Conservation (phyloP, 2,113 vertebrate species). For the Lanius collurio region DNA sequence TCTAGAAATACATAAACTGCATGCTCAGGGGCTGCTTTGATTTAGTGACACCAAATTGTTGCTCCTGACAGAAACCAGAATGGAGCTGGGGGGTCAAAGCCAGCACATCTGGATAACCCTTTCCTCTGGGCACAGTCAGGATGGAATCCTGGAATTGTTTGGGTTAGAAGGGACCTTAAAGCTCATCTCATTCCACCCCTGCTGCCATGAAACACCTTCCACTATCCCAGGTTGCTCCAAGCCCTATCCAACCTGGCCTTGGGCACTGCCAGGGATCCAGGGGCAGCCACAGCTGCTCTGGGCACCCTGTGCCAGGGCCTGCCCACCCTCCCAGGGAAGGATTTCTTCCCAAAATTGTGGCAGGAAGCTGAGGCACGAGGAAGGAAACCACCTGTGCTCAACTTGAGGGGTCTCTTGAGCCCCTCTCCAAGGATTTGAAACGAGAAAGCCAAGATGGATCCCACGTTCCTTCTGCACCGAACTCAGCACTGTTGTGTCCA, state of each 20-base stretch:
- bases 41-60: not conserved
- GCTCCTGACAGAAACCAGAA: not conserved
- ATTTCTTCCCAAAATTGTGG: not conserved
- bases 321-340: accelerated
- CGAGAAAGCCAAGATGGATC: not conserved
- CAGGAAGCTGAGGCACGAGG: not conserved
- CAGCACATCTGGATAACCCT: not conserved
- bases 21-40: not conserved
- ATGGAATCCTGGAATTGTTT: not conserved
- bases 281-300: not conserved
- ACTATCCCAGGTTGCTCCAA: accelerated
- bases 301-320: not conserved
- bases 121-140: not conserved
- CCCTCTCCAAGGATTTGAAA: not conserved
- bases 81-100: not conserved
- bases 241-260: accelerated
- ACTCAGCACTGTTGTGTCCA: accelerated
- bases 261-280: not conserved
- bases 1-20: conserved; percentile 13
- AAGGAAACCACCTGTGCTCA: not conserved
- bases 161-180: not conserved
- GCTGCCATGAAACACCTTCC: not conserved
- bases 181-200: not conserved
- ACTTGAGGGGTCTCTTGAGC: not conserved
- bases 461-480: accelerated